phyloP scores from a whole-genome alignment of 2,797 vertebrate genomes.

The Trachops cirrhosus region DNA sequence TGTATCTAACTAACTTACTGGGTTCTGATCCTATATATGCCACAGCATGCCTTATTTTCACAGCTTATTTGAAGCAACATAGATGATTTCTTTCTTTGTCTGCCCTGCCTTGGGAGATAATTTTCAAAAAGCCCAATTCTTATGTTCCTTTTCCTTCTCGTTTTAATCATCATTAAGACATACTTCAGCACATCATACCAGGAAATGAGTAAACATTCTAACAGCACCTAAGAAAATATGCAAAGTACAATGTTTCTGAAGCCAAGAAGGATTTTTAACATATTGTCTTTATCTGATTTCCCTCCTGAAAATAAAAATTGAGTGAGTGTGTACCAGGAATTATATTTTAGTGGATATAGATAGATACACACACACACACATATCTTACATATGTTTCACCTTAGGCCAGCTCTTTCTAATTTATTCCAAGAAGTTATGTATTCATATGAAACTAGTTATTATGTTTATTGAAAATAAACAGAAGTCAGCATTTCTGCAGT shows the following conservation, averaged over 20 bases:
- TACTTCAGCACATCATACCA: not conserved
- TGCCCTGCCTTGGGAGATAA: constrained; percentile 38
- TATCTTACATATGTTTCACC: not conserved
- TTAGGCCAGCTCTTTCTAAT: constrained; percentile 42
- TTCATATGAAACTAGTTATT: constrained; percentile 63
- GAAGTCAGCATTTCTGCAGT: constrained; percentile 56
- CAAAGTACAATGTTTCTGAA: constrained; percentile 27
- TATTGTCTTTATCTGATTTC: not conserved
- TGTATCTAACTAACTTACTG: constrained; percentile 62
- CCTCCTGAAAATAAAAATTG: constrained; percentile 53
- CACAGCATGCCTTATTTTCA: constrained; percentile 68
- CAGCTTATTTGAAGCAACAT: constrained; percentile 63
- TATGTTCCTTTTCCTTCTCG: constrained; percentile 37
- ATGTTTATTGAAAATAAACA: constrained; percentile 59
- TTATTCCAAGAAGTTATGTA: constrained; percentile 59
- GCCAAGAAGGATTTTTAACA: constrained; percentile 45
- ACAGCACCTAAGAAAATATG: constrained; percentile 51
- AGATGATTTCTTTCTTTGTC: constrained; percentile 67
- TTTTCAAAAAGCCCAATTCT: constrained; percentile 63
- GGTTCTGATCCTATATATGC: constrained; percentile 46
- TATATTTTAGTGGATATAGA: constrained; percentile 10
- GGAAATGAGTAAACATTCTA: constrained; percentile 20
- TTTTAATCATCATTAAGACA: constrained; percentile 56
- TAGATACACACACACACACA: not conserved
- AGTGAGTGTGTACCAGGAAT: not conserved